Percentiles rank a stretch among this genome's conserved stretches.
These are phyloP conservation scores for Montipora efflorescens DNA, from an alignment of 64 coral and sea anemone genomes.

Conservation along the genomic window DNA sequence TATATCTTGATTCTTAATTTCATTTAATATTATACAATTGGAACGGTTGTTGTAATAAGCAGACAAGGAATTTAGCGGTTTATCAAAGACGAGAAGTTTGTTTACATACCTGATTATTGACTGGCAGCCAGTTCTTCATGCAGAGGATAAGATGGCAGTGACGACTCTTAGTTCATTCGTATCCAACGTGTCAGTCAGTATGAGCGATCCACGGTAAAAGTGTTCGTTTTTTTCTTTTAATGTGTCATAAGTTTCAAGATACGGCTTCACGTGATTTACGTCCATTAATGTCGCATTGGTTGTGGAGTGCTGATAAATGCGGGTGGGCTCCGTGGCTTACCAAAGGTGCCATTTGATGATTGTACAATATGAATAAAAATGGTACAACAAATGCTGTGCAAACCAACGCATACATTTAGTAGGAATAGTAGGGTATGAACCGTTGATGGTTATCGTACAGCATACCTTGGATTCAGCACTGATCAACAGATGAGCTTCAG, in stretches of 20 bases:
- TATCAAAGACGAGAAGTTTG: neutral
- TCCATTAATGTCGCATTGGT: neutral
- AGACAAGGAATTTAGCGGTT: neutral
- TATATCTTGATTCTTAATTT: too few species aligned
- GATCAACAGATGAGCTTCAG: neutral
- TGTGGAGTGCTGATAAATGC: neutral
- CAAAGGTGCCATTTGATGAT: neutral
- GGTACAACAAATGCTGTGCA: too few species aligned
- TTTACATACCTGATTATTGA: neutral
- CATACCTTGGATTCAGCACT: neutral
- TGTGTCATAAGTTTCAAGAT: neutral
- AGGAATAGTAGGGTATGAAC: too few species aligned
- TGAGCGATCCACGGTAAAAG: neutral
- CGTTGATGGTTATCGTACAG: too few species aligned
- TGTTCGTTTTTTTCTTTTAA: too few species aligned
- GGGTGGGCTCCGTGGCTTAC: neutral
- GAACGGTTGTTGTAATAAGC: neutral
- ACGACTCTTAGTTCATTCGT: neutral
- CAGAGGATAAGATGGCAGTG: neutral
- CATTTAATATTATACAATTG: neutral
- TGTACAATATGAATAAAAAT: too few species aligned
- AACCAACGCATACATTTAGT: too few species aligned
- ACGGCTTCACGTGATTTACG: neutral
- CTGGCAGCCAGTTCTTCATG: neutral
- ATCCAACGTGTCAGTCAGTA: neutral